phyloP scores from a whole-genome alignment of 2,888 invertebrate species.

The Drosophila subquinaria region DNA sequence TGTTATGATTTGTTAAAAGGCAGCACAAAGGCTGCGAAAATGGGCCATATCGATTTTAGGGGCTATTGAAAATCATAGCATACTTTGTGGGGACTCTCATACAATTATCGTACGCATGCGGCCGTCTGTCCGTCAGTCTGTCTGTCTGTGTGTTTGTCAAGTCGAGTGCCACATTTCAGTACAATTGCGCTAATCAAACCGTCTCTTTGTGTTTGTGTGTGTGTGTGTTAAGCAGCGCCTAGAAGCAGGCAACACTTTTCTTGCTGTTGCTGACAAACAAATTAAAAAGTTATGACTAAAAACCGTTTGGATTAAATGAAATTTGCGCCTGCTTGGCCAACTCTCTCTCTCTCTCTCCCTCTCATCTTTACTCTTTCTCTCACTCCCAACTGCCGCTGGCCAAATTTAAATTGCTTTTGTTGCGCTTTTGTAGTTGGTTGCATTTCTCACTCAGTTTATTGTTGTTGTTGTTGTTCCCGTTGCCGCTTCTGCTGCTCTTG shows the following conservation, averaged over 20 bases:
- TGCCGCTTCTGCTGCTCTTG: conserved; percentile 49
- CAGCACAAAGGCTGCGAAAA: conserved; percentile 38
- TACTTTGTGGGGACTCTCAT: conserved; percentile 48
- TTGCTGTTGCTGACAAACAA: conserved; percentile 72
- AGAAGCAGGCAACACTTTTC: conserved; percentile 37
- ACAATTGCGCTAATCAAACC: conserved; percentile 73
- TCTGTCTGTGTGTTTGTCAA: conserved; percentile 15
- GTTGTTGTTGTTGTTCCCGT: conserved; percentile 20
- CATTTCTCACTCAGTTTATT: conserved; percentile 39
- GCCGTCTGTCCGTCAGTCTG: neutral
- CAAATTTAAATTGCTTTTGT: conserved; percentile 82
- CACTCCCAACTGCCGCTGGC: conserved; percentile 56
- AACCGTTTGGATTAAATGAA: conserved; percentile 66
- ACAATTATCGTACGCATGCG: conserved; percentile 37
- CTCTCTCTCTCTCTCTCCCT: neutral
- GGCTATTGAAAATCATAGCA: conserved; percentile 63
- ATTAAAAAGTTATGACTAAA: conserved; percentile 79
- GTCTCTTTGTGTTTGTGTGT: neutral
- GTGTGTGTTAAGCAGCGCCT: neutral
- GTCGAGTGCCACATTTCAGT: conserved; percentile 43
- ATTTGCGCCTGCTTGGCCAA: conserved; percentile 65
- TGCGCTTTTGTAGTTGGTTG: conserved; percentile 74
- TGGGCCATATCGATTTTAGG: conserved; percentile 69
- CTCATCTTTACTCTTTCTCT: neutral
- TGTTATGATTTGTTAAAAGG: conserved; percentile 62